Evolutionary conservation across 2,113 vertebrate species (phyloP), one percentile per base, ranked within the genome.

Genomic region (Cinclus cinclus): DNA sequence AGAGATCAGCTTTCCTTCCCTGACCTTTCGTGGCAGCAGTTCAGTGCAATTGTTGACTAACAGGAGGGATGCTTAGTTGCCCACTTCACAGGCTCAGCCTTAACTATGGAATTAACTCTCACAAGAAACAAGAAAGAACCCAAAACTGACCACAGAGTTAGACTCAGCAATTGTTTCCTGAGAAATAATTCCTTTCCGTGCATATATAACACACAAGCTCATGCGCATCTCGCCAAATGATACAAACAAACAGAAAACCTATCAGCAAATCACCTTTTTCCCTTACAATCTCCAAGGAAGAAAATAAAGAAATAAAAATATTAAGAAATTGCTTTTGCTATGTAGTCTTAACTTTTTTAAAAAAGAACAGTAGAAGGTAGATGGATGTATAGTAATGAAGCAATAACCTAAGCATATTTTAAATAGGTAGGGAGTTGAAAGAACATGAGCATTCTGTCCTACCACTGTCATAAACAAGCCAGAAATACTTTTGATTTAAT

Each of bases 401-500:
- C 7, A 92, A 60, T 90, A 77, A 47, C 12, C 6, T 89, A 75
- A 80, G 55, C 27, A 15, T 50, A 63, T 59, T 89, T 92, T 63
- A 59, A 77, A 83, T 56, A 90, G 17, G n/a, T 83, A 90, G 35
- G 60, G 49, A 67, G 56, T 89, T 92, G 73, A 86, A 82, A 88
- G 42, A 83, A 80, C 25, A 46, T 68, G 53, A 82, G 8, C 13
- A 70, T 81, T 95, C 65, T 75, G 52, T 91, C 75, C 63, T 67
- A 87, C 55, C 53, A 62, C 37, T 80, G 56, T 83, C 71, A 84
- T 81, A 90, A 84, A 75, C 80, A 95, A 92, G 47, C 52, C 68
- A 89, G 71, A 89, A 93, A 94, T 74, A 74, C 27, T 86, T 78
- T 74, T 90, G 52, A 78, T 94, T 90, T 93, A 90, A 92, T 56